phyloP scores from a whole-genome alignment of 2,888 invertebrate species.

The Perizoma affinitatum region DNA sequence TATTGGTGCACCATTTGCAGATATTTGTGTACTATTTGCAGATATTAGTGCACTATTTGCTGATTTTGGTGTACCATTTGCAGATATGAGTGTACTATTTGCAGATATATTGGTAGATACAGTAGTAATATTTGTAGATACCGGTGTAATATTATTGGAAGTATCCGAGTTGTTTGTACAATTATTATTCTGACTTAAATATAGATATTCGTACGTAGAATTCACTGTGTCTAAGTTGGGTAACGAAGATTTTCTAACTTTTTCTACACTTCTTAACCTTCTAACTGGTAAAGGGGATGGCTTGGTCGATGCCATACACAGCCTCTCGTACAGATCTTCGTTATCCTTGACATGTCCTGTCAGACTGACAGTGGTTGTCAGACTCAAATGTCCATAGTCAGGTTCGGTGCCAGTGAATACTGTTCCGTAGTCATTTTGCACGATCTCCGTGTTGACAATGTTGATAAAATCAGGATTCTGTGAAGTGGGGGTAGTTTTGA shows the following conservation, averaged over 20 bases:
- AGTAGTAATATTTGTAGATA: constrained; percentile 3
- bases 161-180: constrained; percentile 10
- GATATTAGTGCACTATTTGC: neutral
- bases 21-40: constrained; percentile 4
- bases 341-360: constrained; percentile 47
- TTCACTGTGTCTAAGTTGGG: constrained; percentile 68
- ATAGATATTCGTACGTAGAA: constrained; percentile 71
- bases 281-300: constrained; percentile 57
- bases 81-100: constrained; percentile 15
- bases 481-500: constrained; percentile 52
- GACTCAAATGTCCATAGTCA: constrained; percentile 73
- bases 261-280: constrained; percentile 57
- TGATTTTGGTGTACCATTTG: constrained; percentile 14
- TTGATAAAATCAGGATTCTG: constrained; percentile 60
- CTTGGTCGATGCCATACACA: constrained; percentile 71
- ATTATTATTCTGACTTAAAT: constrained; percentile 56
- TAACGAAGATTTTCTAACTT: constrained; percentile 65
- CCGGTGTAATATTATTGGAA: constrained; percentile 2
- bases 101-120: constrained; percentile 14
- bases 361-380: constrained; percentile 71
- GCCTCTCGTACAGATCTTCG: constrained; percentile 64
- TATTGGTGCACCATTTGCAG: constrained; percentile 1
- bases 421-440: constrained; percentile 63
- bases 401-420: constrained; percentile 59
- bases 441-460: constrained; percentile 71